Conservation (phyloP, 1,140 invertebrate species). For the Drosophila micromelanica region DNA sequence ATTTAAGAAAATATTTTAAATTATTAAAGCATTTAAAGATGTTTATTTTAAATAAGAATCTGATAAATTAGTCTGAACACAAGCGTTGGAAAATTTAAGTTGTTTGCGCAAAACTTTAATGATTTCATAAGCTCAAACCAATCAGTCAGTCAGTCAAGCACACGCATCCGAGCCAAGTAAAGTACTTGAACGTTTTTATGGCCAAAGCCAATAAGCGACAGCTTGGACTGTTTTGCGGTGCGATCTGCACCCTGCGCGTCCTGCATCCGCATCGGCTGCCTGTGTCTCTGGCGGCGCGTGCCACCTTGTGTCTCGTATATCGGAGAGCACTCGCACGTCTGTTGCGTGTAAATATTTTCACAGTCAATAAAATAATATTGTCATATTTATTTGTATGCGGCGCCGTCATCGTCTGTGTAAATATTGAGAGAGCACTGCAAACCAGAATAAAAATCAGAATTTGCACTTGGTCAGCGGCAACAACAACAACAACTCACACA, state of each 20-base stretch:
- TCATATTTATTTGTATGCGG: conserved; percentile 65
- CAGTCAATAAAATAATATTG: conserved; percentile 83
- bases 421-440: conserved; percentile 72
- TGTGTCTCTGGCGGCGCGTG: conserved; percentile 49
- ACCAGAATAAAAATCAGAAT: conserved; percentile 71
- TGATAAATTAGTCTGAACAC: no score
- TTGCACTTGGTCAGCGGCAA: conserved; percentile 52
- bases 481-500: not conserved
- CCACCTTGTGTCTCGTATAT: conserved; percentile 50
- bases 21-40: no score
- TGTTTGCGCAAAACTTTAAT: not conserved
- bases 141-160: conserved; percentile 24
- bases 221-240: conserved; percentile 43
- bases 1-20: not conserved
- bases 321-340: conserved; percentile 39
- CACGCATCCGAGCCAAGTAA: conserved; percentile 11
- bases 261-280: conserved; percentile 12
- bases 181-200: conserved; percentile 62
- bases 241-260: conserved; percentile 17
- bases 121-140: conserved; percentile 45
- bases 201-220: conserved; percentile 65
- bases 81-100: no score
- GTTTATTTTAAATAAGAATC: no score
- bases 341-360: conserved; percentile 79
- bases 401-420: conserved; percentile 59